phyloP scores from a whole-genome alignment of 2,113 vertebrate species.

The Eupsittula cactorum region DNA sequence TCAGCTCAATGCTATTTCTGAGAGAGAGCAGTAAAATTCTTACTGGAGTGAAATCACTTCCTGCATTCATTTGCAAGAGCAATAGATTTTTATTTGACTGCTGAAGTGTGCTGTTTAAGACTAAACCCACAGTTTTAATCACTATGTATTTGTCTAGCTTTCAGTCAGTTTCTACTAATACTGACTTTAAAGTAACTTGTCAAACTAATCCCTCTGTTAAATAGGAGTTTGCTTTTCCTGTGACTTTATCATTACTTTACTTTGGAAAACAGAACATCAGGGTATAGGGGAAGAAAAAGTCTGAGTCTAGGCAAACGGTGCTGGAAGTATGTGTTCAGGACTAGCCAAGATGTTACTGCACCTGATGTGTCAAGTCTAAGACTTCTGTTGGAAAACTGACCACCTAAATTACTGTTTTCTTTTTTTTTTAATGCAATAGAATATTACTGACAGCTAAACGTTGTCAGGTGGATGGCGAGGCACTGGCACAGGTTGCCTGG shows the following conservation, averaged over 20 bases:
- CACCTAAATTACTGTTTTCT: neutral
- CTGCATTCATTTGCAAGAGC: neutral
- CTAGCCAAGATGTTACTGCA: neutral
- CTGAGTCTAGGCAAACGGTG: neutral
- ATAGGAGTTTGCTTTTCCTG: neutral
- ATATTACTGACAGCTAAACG: neutral
- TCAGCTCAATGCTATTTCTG: neutral
- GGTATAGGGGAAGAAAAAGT: rapidly evolving
- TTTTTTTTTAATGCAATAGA: neutral
- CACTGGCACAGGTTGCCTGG: neutral
- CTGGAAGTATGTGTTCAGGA: neutral
- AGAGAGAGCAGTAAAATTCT: neutral
- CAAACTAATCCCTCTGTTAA: neutral
- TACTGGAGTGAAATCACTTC: neutral
- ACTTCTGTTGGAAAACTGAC: neutral
- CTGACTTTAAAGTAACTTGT: slow-evolving; percentile 6
- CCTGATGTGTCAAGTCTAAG: neutral
- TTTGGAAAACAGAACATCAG: neutral
- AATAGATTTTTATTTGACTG: neutral
- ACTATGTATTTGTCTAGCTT: neutral
- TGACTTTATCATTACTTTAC: neutral
- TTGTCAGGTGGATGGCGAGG: neutral
- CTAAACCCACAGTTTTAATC: neutral
- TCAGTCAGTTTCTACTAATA: neutral
- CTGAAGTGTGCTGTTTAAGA: neutral